Evolutionary conservation across 2,113 vertebrate species (phyloP).

Genomic region (Pelecanus crispus): DNA sequence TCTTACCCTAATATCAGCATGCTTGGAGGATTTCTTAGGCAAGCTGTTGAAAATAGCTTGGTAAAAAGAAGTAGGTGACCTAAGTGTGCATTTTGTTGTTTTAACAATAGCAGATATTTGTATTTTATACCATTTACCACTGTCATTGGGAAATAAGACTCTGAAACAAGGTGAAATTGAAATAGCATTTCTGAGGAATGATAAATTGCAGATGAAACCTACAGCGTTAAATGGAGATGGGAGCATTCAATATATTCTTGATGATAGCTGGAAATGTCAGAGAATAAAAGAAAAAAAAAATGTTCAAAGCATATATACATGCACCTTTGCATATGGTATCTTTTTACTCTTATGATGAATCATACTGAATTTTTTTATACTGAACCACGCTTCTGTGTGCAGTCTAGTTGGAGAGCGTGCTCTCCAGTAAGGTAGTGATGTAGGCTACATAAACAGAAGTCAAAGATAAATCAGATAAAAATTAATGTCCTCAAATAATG

Average conservation of each 20-base stretch:
- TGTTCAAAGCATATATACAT: background rate
- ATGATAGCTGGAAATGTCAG: background rate
- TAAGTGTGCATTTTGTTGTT: background rate
- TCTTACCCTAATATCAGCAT: background rate
- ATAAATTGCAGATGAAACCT: background rate
- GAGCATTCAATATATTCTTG: background rate
- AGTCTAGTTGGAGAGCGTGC: background rate
- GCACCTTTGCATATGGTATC: background rate
- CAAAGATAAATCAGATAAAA: background rate
- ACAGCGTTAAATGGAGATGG: background rate
- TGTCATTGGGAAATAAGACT: background rate
- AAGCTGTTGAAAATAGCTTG: background rate
- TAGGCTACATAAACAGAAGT: background rate
- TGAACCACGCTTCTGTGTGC: background rate
- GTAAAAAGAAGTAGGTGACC: background rate
- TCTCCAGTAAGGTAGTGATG: background rate
- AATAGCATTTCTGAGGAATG: background rate
- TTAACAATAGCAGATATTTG: background rate
- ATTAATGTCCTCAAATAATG: background rate
- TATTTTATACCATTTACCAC: background rate
- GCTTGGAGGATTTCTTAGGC: fast-evolving
- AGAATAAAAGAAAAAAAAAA: background rate
- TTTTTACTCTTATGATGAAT: background rate
- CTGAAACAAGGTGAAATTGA: background rate
- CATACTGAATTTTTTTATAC: background rate